These are phyloP conservation scores for Oriolus oriolus DNA, from an alignment of 2,113 vertebrate genomes.

Conservation along the genomic window DNA sequence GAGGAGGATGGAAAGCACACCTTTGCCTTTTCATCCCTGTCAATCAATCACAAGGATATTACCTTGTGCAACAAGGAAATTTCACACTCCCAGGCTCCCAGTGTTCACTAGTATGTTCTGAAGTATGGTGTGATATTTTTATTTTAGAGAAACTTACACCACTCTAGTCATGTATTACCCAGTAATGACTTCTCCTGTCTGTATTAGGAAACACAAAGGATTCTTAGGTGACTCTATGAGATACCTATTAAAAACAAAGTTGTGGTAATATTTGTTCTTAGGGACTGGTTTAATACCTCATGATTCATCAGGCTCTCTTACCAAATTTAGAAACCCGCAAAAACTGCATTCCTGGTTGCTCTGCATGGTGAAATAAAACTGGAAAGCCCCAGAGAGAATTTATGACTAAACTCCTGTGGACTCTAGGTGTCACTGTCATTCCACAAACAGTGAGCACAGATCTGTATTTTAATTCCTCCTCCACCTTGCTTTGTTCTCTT, in stretches of 20 bases:
- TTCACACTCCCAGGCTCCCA: not conserved
- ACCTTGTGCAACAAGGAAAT: not conserved
- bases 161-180: not conserved
- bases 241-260: not conserved
- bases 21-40: not conserved
- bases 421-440: slow-evolving; percentile 57
- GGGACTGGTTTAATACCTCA: not conserved
- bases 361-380: not conserved
- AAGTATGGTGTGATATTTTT: not conserved
- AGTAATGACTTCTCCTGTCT: not conserved
- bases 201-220: not conserved
- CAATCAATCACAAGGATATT: not conserved
- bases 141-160: not conserved
- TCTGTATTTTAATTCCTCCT: not conserved
- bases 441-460: not conserved
- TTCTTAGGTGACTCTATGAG: not conserved
- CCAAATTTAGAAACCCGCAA: not conserved
- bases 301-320: not conserved
- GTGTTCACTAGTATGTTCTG: not conserved
- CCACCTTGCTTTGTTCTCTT: slow-evolving; percentile 46
- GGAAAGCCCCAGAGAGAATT: not conserved
- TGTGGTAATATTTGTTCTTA: not conserved
- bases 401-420: not conserved
- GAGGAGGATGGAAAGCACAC: not conserved
- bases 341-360: not conserved